These are phyloP conservation scores for Eurytoma californica DNA, from an alignment of 2,888 invertebrate genomes.

Conservation along the genomic window DNA sequence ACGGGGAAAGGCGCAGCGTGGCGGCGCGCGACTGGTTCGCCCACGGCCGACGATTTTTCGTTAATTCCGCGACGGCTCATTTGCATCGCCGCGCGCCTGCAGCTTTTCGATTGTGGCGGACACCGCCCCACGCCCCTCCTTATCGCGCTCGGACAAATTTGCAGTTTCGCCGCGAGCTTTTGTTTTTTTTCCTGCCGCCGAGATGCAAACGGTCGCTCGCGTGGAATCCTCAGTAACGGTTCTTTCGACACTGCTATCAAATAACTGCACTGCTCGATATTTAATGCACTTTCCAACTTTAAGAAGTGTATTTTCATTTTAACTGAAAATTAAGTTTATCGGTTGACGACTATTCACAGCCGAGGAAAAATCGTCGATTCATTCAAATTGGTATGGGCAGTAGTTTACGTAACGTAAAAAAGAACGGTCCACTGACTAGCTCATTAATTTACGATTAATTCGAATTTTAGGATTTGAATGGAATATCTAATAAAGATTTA, in stretches of 20 bases:
- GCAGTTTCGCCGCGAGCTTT: background rate
- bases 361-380: too few species aligned
- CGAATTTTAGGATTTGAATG: too few species aligned
- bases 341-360: too few species aligned
- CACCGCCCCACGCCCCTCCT: background rate
- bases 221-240: conserved; percentile 25
- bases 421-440: too few species aligned
- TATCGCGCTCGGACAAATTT: conserved; percentile 8
- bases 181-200: background rate
- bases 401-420: too few species aligned
- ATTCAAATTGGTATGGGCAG: too few species aligned
- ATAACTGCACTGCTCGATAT: conserved; percentile 2
- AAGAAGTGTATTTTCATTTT: background rate
- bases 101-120: conserved; percentile 18
- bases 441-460: too few species aligned
- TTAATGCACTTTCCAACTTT: background rate
- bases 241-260: conserved; percentile 23
- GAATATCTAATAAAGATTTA: too few species aligned
- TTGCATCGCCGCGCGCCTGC: conserved; percentile 42
- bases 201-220: background rate
- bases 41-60: conserved; percentile 54
- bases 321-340: background rate
- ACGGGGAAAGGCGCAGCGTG: conserved; percentile 41
- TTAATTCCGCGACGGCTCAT: conserved; percentile 38
- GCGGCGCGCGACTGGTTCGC: conserved; percentile 55